Evolutionary conservation across 2,888 invertebrate genomes (phyloP).

Genomic region (Lampropteryx suffumata): DNA sequence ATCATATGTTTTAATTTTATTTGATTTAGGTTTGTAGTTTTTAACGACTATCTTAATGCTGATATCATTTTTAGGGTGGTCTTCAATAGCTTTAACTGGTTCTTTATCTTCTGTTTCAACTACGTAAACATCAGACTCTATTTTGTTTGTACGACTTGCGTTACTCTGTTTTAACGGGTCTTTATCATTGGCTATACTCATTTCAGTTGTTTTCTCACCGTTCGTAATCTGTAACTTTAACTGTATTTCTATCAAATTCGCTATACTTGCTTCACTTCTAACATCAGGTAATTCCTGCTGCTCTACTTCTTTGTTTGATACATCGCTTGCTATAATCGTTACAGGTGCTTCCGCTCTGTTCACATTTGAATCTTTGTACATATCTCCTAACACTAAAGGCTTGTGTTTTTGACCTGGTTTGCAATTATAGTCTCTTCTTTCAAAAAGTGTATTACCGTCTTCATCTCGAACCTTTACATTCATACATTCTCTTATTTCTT

Average conservation of each 20-base stretch:
- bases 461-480: slow-evolving; percentile 59
- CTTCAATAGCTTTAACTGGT: slow-evolving; percentile 30
- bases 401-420: slow-evolving; percentile 13
- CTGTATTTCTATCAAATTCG: slow-evolving; percentile 63
- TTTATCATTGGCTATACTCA: slow-evolving; percentile 47
- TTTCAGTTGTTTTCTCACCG: slow-evolving; percentile 54
- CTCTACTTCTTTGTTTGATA: slow-evolving; percentile 30
- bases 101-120: slow-evolving; percentile 41
- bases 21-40: slow-evolving; percentile 48
- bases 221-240: slow-evolving; percentile 59
- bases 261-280: slow-evolving; percentile 47
- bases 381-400: slow-evolving; percentile 42
- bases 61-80: slow-evolving; percentile 53
- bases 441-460: slow-evolving; percentile 58
- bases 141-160: slow-evolving; percentile 27
- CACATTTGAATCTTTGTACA: slow-evolving; percentile 51
- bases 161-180: slow-evolving; percentile 7
- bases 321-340: slow-evolving; percentile 36
- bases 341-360: slow-evolving; percentile 45
- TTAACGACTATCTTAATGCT: slow-evolving; percentile 64
- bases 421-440: slow-evolving; percentile 54
- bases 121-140: slow-evolving; percentile 48
- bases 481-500: slow-evolving; percentile 51
- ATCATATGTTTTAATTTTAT: slow-evolving; percentile 29
- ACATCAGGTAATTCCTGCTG: slow-evolving; percentile 31